These are phyloP conservation scores for Xestia ashworthii DNA, from an alignment of 2,888 invertebrate species.

Conservation along the genomic window DNA sequence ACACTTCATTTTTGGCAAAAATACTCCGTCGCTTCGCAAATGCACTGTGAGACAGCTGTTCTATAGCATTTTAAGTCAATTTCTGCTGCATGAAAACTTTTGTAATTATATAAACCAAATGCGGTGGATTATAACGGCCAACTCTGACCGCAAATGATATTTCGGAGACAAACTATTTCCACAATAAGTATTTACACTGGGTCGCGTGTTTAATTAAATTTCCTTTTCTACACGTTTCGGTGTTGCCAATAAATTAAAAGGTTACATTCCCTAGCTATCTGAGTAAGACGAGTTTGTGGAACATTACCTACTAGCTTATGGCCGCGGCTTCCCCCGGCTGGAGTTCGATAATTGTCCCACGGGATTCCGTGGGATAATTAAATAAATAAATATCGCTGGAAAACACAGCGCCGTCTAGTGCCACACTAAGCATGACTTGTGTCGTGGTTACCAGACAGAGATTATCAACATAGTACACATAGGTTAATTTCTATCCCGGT, in stretches of 20 bases:
- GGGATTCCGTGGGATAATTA: no score
- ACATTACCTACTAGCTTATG: not conserved
- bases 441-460: no score
- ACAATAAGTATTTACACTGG: constrained; percentile 40
- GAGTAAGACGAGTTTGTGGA: not conserved
- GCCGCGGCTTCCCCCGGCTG: no score
- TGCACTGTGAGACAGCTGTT: constrained; percentile 34
- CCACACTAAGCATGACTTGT: no score
- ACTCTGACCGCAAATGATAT: constrained; percentile 53
- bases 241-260: constrained; percentile 39
- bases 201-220: constrained; percentile 44
- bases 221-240: constrained; percentile 32
- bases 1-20: constrained; percentile 58
- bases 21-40: constrained; percentile 22
- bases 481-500: no score
- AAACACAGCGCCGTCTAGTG: no score
- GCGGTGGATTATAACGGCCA: constrained; percentile 44
- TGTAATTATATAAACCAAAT: constrained; percentile 49
- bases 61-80: constrained; percentile 41
- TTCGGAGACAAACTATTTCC: constrained; percentile 50
- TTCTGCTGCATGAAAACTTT: constrained; percentile 39
- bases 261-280: constrained; percentile 21
- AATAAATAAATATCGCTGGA: no score
- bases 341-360: no score
- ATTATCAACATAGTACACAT: no score